Conservation (phyloP, 2,888 invertebrate genomes). For the Ametastegia equiseti region DNA sequence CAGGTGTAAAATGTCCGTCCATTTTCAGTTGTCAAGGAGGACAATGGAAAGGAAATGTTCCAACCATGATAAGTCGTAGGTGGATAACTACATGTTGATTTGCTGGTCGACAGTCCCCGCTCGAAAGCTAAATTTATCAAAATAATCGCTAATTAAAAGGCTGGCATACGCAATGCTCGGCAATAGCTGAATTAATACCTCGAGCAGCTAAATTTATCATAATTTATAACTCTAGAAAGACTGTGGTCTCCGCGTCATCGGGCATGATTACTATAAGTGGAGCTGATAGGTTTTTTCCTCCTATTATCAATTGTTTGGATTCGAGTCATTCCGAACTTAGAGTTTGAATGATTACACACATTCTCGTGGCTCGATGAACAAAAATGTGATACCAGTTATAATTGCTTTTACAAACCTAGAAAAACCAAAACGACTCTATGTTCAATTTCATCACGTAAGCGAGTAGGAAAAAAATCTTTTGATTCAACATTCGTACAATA, state of each 20-base stretch:
- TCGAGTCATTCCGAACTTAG: no score
- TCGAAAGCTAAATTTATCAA: neutral
- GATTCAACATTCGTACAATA: neutral
- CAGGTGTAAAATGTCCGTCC: neutral
- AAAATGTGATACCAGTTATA: no score
- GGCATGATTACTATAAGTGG: neutral
- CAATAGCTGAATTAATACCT: neutral
- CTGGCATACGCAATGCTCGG: neutral
- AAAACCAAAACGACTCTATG: no score
- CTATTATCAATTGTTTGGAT: no score
- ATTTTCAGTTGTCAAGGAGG: neutral
- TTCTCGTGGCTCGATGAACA: no score
- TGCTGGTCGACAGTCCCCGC: neutral
- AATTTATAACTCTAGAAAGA: constrained; percentile 4
- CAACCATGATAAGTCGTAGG: no score
- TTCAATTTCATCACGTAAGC: no score
- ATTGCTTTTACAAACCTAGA: no score
- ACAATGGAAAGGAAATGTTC: no score
- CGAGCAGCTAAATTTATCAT: neutral
- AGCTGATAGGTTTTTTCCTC: no score
- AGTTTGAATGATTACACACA: no score
- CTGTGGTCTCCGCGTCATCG: neutral
- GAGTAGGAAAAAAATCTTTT: no score
- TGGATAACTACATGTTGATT: neutral
- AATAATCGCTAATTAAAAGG: neutral